Percentiles rank a stretch among this genome's conserved stretches.
Conservation (phyloP, 2,113 vertebrate species). For the Platycercus adscitus region DNA sequence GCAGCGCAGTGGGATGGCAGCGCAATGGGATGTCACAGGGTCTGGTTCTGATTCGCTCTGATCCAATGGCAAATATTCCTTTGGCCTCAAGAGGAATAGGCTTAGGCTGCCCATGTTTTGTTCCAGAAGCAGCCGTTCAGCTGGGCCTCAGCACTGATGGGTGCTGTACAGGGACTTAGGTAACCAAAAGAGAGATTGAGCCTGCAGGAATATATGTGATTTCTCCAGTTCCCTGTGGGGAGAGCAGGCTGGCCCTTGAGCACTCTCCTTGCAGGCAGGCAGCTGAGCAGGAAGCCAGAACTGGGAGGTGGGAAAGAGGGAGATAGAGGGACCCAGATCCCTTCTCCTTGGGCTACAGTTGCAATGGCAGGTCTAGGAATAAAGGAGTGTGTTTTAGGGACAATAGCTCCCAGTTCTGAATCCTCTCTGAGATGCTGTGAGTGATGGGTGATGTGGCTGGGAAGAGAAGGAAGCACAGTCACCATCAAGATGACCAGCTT, state of each 20-base stretch:
- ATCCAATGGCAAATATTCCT: neutral
- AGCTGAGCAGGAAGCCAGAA: neutral
- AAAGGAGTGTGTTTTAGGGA: neutral
- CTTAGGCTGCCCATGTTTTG: neutral
- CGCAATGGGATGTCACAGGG: neutral
- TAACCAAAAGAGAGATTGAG: neutral
- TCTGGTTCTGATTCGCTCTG: neutral
- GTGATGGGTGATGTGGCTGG: neutral
- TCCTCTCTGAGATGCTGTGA: neutral
- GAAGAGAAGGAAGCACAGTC: neutral
- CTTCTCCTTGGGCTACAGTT: neutral
- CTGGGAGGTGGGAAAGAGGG: no score
- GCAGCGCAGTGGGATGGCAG: neutral
- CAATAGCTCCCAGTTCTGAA: neutral
- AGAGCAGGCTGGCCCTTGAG: rapidly evolving
- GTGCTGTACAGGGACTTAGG: neutral
- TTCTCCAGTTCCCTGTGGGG: neutral
- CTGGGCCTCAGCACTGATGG: neutral
- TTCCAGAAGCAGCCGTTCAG: neutral
- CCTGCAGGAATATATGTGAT: neutral
- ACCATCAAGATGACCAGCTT: neutral
- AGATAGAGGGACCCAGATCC: neutral
- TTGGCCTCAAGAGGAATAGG: neutral
- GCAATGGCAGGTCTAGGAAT: neutral
- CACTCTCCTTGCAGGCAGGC: neutral